A percentile compares a stretch with the other conserved stretches of the same genome.
These are phyloP conservation scores for Peromyscus melanophrys DNA, from an alignment of 2,797 vertebrate genomes.

Conservation along the genomic window DNA sequence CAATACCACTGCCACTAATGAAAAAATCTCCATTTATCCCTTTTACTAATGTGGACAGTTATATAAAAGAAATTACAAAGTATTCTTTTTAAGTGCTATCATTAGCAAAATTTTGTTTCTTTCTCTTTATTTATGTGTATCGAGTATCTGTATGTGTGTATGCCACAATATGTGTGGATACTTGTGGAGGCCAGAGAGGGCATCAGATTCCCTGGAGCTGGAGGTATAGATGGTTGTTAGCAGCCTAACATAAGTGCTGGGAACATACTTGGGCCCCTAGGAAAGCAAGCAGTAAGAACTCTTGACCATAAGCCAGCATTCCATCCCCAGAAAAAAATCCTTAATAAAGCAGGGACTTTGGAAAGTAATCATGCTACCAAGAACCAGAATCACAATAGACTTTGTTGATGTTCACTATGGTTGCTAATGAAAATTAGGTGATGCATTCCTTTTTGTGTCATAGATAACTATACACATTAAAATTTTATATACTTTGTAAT, in stretches of 20 bases:
- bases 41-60: not conserved
- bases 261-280: not conserved
- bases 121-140: not conserved
- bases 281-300: not conserved
- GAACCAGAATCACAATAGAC: not conserved
- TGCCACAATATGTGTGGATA: not conserved
- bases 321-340: not conserved
- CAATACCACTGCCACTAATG: not conserved
- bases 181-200: not conserved
- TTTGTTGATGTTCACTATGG: not conserved
- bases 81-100: not conserved
- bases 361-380: not conserved
- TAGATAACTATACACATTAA: not conserved
- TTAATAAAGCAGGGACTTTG: not conserved
- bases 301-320: not conserved
- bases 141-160: not conserved
- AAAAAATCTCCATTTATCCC: not conserved
- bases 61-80: constrained; percentile 45
- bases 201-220: not conserved
- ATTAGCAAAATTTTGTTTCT: not conserved
- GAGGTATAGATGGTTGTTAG: not conserved
- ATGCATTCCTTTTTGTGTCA: not conserved
- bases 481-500: constrained; percentile 8
- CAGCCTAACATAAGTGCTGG: too few relatives aligned
- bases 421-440: constrained; percentile 13